Conservation (phyloP, 2,888 invertebrate species). For the Charanyca ferruginea region DNA sequence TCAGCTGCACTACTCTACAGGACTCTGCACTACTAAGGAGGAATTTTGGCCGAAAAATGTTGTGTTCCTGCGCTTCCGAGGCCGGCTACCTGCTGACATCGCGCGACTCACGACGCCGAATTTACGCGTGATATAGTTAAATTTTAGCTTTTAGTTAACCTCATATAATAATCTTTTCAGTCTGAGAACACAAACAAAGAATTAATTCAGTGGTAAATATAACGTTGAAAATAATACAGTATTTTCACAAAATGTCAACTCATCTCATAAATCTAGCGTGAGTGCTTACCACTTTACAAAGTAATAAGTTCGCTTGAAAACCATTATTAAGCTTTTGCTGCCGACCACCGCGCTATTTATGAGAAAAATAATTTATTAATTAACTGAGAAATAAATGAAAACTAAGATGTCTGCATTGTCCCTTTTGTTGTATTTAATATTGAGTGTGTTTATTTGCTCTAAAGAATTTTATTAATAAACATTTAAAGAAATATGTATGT, state of each 20-base stretch:
- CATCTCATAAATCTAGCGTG: conserved; percentile 29
- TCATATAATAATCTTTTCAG: background rate
- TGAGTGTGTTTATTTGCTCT: background rate
- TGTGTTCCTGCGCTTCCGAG: no score
- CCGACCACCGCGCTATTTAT: conserved; percentile 4
- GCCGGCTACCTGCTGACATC: no score
- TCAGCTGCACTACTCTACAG: no score
- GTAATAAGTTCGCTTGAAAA: conserved; percentile 43
- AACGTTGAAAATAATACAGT: background rate
- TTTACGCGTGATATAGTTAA: no score
- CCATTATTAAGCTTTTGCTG: conserved; percentile 26
- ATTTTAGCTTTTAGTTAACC: background rate
- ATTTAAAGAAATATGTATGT: background rate
- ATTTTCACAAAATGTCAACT: conserved; percentile 5
- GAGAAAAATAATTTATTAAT: conserved; percentile 38
- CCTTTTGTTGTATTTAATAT: conserved; percentile 4
- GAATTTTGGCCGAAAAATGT: no score
- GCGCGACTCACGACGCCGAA: no score
- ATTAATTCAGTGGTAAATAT: background rate
- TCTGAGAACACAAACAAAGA: conserved; percentile 2
- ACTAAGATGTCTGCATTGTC: background rate
- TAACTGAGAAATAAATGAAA: conserved; percentile 12
- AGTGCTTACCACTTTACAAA: conserved; percentile 28
- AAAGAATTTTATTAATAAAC: background rate
- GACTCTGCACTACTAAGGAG: no score